Percentiles rank a stretch among this genome's conserved stretches.
Evolutionary conservation across 2,888 invertebrate species (phyloP).

Genomic region (Caenorhabditis auriculariae): DNA sequence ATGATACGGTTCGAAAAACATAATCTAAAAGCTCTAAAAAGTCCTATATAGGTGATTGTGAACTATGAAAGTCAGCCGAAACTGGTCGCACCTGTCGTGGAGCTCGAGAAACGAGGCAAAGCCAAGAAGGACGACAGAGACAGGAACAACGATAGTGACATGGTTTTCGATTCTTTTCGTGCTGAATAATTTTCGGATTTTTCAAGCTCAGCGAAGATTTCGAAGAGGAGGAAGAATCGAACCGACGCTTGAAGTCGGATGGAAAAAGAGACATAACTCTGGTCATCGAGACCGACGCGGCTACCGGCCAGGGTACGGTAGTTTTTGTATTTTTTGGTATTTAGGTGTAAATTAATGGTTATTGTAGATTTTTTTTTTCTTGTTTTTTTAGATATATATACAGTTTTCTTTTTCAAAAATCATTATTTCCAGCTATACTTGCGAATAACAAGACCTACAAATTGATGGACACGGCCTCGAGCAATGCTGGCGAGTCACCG

Average conservation of each 20-base stretch:
- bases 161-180: no score
- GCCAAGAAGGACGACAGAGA: conserved; percentile 3
- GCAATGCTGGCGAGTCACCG: conserved; percentile 4
- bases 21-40: no score
- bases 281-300: conserved; percentile 7
- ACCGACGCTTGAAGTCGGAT: conserved; percentile 3
- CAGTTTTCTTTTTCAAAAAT: no score
- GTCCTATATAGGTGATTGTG: no score
- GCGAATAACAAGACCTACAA: not conserved
- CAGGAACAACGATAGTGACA: no score
- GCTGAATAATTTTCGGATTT: no score
- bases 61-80: not conserved
- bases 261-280: conserved; percentile 3
- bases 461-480: conserved; percentile 1
- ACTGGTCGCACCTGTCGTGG: not conserved
- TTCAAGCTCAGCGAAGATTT: conserved; percentile 4
- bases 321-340: not conserved
- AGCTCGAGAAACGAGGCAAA: not conserved
- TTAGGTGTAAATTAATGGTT: conserved; percentile 1
- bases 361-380: not conserved
- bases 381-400: no score
- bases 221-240: conserved; percentile 6
- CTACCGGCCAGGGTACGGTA: conserved; percentile 1
- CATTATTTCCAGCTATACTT: no score
- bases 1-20: conserved; percentile 26